Evolutionary conservation across 2,888 invertebrate species (phyloP), one percentile per base, ranked within the genome.

Genomic region (Luffia ferchaultella): DNA sequence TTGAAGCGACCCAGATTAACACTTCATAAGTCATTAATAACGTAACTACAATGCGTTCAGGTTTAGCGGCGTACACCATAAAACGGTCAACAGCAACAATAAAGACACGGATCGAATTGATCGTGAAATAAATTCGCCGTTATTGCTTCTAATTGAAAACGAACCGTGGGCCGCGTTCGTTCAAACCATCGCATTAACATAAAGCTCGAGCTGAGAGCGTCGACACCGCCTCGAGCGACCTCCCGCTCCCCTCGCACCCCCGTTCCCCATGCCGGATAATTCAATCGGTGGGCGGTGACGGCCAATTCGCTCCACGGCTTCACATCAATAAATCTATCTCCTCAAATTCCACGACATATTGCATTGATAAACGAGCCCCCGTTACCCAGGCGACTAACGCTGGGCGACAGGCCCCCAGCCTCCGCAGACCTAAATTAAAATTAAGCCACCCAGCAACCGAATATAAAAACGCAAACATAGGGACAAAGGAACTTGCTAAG

Each of bases 251-350:
- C 5, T 12, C 5, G 5, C 30, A 3, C 5, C 30, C 30, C 30
- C 30, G 3, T 3, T 12, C 30, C 30, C 5, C 3, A 12, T 7
- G 5, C 30, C 30, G 30, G 30, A 12, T 30, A 30, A 30, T 30
- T 30, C 30, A 75, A 78, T 76, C 76, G 77, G 79, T 79, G 77
- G 80, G 80, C 76, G 79, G 76, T 63, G 60, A 64, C 30, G 30
- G 30, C 30, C 30, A 12, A 30, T 76, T 73, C 78, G 70, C 71
- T 67, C 73, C 78, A 76, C 78, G 78, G 75, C 69, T 65, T 59
- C 59, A 12, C 30, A 12, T 12, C 30, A 7, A 30, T 30, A 30
- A 30, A 30, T 30, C 30, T 30, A 3, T 30, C 30, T n/a, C n/a
- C n/a, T 48, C 30, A 30, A 44, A 48, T 50, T 53, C 52, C 50